Conservation (phyloP, 2,888 invertebrate genomes). For the Drosophila sordidapex region DNA sequence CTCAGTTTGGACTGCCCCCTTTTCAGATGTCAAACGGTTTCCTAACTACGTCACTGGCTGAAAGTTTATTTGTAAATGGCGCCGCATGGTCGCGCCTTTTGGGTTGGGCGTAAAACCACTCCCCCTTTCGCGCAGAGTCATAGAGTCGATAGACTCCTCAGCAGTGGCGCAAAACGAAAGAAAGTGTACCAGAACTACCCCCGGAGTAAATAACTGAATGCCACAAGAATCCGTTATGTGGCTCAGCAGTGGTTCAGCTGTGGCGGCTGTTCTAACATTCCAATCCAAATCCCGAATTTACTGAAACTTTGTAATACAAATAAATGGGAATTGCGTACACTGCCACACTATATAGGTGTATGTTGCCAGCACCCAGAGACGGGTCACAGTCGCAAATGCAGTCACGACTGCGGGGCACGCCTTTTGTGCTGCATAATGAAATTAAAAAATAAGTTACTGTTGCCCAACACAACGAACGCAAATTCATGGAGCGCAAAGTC, state of each 20-base stretch:
- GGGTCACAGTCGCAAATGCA: conserved; percentile 18
- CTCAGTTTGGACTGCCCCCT: not conserved
- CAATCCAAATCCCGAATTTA: conserved; percentile 11
- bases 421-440: conserved; percentile 83
- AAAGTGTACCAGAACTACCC: conserved; percentile 62
- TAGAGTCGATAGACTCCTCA: conserved; percentile 12
- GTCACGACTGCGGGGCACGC: conserved; percentile 51
- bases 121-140: conserved; percentile 58
- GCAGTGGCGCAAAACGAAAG: conserved; percentile 21
- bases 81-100: conserved; percentile 56
- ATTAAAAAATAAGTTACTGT: conserved; percentile 84
- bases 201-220: conserved; percentile 38
- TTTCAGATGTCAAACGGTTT: not conserved
- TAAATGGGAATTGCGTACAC: conserved; percentile 73
- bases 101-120: conserved; percentile 71
- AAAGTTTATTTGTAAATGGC: conserved; percentile 68
- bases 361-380: conserved; percentile 9
- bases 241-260: conserved; percentile 30
- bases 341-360: not conserved
- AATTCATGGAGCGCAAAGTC: conserved; percentile 67
- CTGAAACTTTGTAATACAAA: conserved; percentile 64
- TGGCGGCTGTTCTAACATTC: conserved; percentile 30
- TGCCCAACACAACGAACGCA: conserved; percentile 57
- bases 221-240: conserved; percentile 59
- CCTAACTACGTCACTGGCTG: conserved; percentile 49